Conservation (phyloP, 2,888 invertebrate species). For the Liodrosophila aerea region DNA sequence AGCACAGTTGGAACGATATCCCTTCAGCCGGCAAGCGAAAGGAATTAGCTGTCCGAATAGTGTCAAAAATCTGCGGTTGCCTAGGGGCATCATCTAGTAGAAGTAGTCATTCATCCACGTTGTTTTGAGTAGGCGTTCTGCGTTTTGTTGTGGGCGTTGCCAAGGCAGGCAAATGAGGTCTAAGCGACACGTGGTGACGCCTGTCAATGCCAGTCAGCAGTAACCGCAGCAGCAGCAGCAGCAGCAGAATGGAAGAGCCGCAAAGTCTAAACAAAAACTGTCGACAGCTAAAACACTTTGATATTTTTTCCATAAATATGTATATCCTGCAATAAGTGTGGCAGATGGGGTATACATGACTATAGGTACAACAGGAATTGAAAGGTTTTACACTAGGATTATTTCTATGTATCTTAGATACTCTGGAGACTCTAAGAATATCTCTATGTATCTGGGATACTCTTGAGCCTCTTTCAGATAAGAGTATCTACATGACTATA, state of each 20-base stretch:
- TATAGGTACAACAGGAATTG: not conserved
- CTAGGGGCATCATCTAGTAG: constrained; percentile 42
- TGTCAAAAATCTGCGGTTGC: constrained; percentile 56
- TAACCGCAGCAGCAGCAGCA: constrained; percentile 28
- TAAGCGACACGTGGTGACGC: constrained; percentile 52
- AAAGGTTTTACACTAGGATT: not conserved
- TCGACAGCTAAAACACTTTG: constrained; percentile 62
- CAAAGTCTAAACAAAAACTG: constrained; percentile 41
- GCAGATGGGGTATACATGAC: not conserved
- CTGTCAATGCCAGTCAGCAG: constrained; percentile 49
- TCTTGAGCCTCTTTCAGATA: too few relatives aligned
- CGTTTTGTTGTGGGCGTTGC: constrained; percentile 37
- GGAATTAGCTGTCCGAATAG: constrained; percentile 65
- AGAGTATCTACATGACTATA: too few relatives aligned
- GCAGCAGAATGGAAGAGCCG: constrained; percentile 27
- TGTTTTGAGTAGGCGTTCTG: constrained; percentile 24
- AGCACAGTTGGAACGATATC: constrained; percentile 76
- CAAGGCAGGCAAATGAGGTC: constrained; percentile 62
- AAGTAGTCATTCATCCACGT: constrained; percentile 16
- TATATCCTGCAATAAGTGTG: constrained; percentile 20
- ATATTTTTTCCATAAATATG: constrained; percentile 38
- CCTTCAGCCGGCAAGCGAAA: not conserved
- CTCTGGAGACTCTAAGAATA: too few relatives aligned
- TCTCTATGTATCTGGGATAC: too few relatives aligned
- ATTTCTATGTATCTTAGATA: too few relatives aligned